Evolutionary conservation across 2,888 invertebrate genomes (phyloP).

Genomic region (Agonopterix subpropinquella): DNA sequence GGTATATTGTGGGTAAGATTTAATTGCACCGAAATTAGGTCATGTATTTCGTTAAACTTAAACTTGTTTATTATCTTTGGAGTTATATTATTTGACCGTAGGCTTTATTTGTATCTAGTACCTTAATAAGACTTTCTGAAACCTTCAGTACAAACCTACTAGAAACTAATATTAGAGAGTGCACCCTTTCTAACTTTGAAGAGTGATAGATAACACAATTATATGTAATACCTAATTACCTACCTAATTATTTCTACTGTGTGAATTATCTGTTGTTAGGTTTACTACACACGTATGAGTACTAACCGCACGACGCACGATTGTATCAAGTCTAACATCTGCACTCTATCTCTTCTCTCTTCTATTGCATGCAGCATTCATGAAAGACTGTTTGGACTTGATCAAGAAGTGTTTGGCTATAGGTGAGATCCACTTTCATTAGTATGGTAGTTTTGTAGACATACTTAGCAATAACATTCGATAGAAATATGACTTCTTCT

Average conservation of each 20-base stretch:
- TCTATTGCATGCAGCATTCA: constrained; percentile 86
- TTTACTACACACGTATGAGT: constrained; percentile 22
- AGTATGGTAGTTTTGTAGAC: not conserved
- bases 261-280: constrained; percentile 21
- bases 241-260: constrained; percentile 6
- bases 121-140: too few relatives aligned
- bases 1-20: too few relatives aligned
- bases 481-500: too few relatives aligned
- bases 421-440: constrained; percentile 63
- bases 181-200: constrained; percentile 6
- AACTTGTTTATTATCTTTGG: too few relatives aligned
- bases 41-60: too few relatives aligned
- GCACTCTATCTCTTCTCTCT: constrained; percentile 70
- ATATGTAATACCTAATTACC: not conserved
- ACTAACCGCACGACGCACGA: constrained; percentile 36
- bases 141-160: not conserved
- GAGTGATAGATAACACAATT: not conserved
- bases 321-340: constrained; percentile 33
- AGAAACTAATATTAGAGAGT: not conserved
- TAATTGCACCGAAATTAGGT: too few relatives aligned
- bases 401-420: constrained; percentile 84
- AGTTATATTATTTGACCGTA: too few relatives aligned
- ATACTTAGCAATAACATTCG: too few relatives aligned
- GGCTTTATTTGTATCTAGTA: too few relatives aligned
- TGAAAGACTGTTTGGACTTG: constrained; percentile 87